These are phyloP conservation scores for Zosterops borbonicus DNA, from an alignment of 2,113 vertebrate genomes.

Conservation along the genomic window DNA sequence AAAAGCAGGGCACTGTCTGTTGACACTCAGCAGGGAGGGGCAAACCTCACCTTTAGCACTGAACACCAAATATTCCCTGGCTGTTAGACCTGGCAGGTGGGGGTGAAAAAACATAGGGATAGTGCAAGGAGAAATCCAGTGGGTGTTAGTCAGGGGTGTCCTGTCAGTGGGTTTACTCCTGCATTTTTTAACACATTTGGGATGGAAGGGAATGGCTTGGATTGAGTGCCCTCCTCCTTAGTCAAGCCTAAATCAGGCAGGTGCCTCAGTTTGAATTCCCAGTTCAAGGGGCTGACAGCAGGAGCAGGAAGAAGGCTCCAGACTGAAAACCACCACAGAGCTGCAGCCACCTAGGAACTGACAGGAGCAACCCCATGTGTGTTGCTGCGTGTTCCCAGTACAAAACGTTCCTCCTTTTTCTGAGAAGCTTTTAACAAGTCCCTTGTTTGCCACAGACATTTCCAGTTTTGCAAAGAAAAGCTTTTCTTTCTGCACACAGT, in stretches of 20 bases:
- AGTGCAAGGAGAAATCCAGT: not conserved
- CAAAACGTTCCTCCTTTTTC: not conserved
- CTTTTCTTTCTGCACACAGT: not conserved
- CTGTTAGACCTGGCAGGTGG: not conserved
- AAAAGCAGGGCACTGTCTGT: not conserved
- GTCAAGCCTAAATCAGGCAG: not conserved
- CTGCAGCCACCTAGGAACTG: not conserved
- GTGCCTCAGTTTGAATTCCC: not conserved
- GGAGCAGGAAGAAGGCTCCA: not conserved
- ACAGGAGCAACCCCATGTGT: not conserved
- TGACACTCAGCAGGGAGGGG: not conserved
- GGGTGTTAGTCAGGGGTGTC: not conserved
- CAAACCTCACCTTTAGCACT: not conserved
- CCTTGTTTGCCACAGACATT: not conserved
- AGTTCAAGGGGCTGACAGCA: not conserved
- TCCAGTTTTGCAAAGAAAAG: not conserved
- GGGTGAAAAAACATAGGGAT: not conserved
- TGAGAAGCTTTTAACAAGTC: not conserved
- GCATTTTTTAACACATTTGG: not conserved
- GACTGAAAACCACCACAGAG: not conserved
- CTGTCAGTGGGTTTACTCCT: not conserved
- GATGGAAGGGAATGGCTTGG: not conserved
- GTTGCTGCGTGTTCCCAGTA: not conserved
- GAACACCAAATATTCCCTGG: not conserved
- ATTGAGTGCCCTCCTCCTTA: not conserved